Conservation (phyloP, 2,113 vertebrate genomes). For the Pagrus major region DNA sequence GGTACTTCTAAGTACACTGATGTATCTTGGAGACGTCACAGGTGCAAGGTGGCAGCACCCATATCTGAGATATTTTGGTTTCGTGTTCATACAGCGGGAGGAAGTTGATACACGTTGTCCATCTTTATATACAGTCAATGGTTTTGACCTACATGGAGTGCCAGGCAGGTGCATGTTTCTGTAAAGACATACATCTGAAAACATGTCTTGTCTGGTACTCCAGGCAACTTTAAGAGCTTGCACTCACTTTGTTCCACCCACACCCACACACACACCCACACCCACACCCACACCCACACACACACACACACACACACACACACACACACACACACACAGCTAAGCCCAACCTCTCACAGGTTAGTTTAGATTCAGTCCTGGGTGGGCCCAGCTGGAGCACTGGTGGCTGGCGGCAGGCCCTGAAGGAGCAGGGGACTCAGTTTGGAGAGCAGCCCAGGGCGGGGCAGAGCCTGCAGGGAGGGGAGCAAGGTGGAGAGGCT, state of each 20-base stretch:
- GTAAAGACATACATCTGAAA: slow-evolving; percentile 1
- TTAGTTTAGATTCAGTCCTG: slow-evolving; percentile 69
- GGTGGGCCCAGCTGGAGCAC: slow-evolving; percentile 65
- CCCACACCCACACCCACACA: not conserved
- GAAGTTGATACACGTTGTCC: no score
- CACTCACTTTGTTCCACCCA: not conserved
- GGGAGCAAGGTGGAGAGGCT: slow-evolving; percentile 80
- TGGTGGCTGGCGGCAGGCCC: slow-evolving; percentile 67
- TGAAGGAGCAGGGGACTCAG: slow-evolving; percentile 81
- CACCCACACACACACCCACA: not conserved
- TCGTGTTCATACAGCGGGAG: no score
- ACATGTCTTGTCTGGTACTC: slow-evolving; percentile 5
- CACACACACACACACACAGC: not conserved
- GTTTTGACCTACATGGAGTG: slow-evolving; percentile 18
- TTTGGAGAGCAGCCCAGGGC: slow-evolving; percentile 76
- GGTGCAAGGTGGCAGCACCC: no score
- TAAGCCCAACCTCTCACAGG: not conserved
- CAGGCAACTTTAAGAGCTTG: not conserved
- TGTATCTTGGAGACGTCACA: no score
- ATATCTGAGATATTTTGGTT: no score
- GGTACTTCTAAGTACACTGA: no score
- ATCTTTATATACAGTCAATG: no score
- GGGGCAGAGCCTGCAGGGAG: slow-evolving; percentile 79
- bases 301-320: not conserved
- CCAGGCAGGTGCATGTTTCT: slow-evolving; percentile 13